Conservation (phyloP, 2,888 invertebrate species). For the Gasteruption jaculator region DNA sequence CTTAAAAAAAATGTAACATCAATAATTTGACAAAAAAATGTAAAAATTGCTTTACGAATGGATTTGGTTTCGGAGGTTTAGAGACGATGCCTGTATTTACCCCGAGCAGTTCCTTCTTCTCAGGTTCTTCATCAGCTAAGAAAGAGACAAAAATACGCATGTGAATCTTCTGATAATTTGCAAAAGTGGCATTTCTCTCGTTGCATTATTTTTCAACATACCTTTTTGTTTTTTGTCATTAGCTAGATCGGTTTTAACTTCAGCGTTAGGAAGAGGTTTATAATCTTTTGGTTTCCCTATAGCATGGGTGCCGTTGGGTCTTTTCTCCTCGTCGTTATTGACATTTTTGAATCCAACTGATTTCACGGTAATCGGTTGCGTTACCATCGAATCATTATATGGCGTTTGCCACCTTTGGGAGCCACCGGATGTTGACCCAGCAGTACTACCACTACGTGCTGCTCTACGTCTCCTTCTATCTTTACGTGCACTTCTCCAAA, state of each 20-base stretch:
- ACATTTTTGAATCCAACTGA: slow-evolving; percentile 43
- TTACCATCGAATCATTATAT: slow-evolving; percentile 34
- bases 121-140: slow-evolving; percentile 46
- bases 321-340: slow-evolving; percentile 41
- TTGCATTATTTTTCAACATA: slow-evolving; percentile 14
- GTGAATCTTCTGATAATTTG: neutral
- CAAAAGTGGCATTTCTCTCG: neutral
- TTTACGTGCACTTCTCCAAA: slow-evolving; percentile 50
- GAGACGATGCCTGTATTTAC: slow-evolving; percentile 50
- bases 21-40: slow-evolving; percentile 17
- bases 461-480: slow-evolving; percentile 38
- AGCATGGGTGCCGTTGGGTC: slow-evolving; percentile 48
- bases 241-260: slow-evolving; percentile 34
- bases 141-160: slow-evolving; percentile 1
- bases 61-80: slow-evolving; percentile 50
- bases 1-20: slow-evolving; percentile 18
- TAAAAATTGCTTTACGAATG: slow-evolving; percentile 53
- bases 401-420: slow-evolving; percentile 44
- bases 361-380: slow-evolving; percentile 31
- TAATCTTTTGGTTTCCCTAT: slow-evolving; percentile 43
- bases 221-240: slow-evolving; percentile 47
- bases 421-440: slow-evolving; percentile 26
- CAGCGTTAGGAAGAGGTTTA: slow-evolving; percentile 40
- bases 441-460: slow-evolving; percentile 13
- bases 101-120: slow-evolving; percentile 50